Evolutionary conservation across 2,113 vertebrate species (phyloP).

Genomic region (Cairina moschata): DNA sequence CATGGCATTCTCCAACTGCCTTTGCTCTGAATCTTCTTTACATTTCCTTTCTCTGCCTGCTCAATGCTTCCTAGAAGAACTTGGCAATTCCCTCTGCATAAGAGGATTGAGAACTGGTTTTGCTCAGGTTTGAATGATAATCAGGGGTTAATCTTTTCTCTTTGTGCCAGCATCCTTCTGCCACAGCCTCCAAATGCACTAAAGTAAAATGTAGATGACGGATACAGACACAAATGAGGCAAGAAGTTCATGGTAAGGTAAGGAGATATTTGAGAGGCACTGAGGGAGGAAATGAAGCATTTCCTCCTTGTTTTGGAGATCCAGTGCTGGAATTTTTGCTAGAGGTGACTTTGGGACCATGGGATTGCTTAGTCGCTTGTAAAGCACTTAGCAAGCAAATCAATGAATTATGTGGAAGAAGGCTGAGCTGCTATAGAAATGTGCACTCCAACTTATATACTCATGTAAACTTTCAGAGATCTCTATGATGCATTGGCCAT

Average conservation of each 20-base stretch:
- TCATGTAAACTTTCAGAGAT: constrained; percentile 1
- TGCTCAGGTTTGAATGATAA: not conserved
- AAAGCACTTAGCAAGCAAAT: not conserved
- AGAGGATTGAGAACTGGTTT: not conserved
- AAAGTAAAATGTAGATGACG: not conserved
- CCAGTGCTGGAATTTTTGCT: not conserved
- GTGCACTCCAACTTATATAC: not conserved
- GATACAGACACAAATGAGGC: not conserved
- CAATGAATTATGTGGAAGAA: not conserved
- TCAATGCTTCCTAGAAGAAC: not conserved
- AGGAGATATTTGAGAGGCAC: not conserved
- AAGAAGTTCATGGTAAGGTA: not conserved
- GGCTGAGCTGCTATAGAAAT: not conserved
- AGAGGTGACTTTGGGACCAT: not conserved
- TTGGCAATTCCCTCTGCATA: not conserved
- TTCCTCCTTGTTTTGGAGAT: not conserved
- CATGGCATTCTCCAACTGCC: not conserved
- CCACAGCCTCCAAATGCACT: not conserved
- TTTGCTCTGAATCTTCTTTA: not conserved
- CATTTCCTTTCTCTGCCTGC: not conserved
- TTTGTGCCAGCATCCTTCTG: not conserved
- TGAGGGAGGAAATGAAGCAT: not conserved
- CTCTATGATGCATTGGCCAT: constrained; percentile 30
- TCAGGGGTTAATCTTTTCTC: not conserved
- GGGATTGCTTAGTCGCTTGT: not conserved